A percentile compares a stretch with the other conserved stretches of the same genome.
Evolutionary conservation across 2,113 vertebrate genomes (phyloP).

Genomic region (Macquaria ambigua): DNA sequence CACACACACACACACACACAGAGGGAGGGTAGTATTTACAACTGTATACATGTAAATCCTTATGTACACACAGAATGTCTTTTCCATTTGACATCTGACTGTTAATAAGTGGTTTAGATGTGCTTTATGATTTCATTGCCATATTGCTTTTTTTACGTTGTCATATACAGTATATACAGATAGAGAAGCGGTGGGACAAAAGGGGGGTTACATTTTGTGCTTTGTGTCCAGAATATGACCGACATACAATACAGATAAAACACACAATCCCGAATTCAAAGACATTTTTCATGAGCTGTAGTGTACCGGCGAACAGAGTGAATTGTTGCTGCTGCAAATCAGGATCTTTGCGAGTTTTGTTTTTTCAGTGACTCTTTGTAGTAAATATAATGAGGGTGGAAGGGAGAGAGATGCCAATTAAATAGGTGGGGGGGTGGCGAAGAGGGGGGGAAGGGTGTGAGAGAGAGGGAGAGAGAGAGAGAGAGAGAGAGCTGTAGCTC

Average conservation of each 20-base stretch:
- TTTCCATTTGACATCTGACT: background rate
- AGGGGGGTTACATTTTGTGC: too few species aligned
- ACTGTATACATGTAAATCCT: background rate
- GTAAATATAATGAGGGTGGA: background rate
- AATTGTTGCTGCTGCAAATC: background rate
- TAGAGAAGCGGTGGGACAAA: background rate
- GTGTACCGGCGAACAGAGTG: too few species aligned
- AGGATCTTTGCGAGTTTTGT: background rate
- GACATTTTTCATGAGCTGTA: too few species aligned
- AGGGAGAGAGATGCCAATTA: background rate
- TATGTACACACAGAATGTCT: background rate
- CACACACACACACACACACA: background rate
- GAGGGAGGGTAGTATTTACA: background rate
- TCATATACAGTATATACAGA: too few species aligned
- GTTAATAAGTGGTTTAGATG: background rate
- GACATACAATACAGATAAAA: background rate
- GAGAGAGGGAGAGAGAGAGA: background rate
- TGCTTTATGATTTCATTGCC: background rate
- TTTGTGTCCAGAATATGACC: background rate
- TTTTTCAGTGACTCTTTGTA: background rate
- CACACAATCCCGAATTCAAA: too few species aligned
- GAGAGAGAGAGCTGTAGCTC: background rate
- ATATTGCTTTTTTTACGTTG: background rate
- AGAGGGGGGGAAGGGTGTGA: background rate
- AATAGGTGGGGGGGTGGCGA: background rate